Base-by-base conservation (phyloP, 2,888 invertebrate species). In the Rotaria sp. region DNA sequence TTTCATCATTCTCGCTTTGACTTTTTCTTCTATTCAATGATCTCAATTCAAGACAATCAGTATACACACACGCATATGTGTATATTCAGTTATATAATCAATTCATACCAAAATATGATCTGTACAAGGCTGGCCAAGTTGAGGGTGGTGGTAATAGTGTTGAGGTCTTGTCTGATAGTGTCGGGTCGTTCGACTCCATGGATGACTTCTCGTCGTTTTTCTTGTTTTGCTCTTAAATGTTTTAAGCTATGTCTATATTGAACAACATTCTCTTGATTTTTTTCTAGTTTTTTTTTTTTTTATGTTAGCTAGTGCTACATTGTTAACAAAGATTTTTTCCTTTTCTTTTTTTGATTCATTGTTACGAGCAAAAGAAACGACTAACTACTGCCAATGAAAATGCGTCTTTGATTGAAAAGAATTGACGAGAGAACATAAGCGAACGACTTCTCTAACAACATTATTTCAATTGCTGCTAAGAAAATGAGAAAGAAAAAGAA, bases 21-120 rank as follows among this genome's bases (percentile, higher is more conserved):
- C 30, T 38, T 67, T 35, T 67, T 67, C 35, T 67, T 18, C 35
- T 67, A 35, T 67, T 67, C 67, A 5, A 67, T 67, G 67, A 35
- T 35, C 67, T 67, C 67, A 67, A 67, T 67, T 35, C 67, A 13
- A 35, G 67, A 67, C 67, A 67, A 67, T 67, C 67, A 67, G 15
- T 67, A 67, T 21, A 67, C 35, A 55, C 35, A 30, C 30, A 38
- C 30, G 67, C 35, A 67, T 35, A 35, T 35, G 35, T 21, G 18
- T 67, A 67, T 21, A n/a, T 21, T 3, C n/a, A 35, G 67, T 67
- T 67, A 67, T 67, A 67, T 67, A 67, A 67, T 67, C 67, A 35
- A 67, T 67, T 67, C 67, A 67, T 67, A 67, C 67, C 67, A 67
- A 67, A 67, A 67, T 67, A 67, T 67, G 67, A 67, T 67, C 67